These are phyloP conservation scores for Sylvilagus bachmani DNA, from an alignment of 2,113 vertebrate species.

Conservation along the genomic window DNA sequence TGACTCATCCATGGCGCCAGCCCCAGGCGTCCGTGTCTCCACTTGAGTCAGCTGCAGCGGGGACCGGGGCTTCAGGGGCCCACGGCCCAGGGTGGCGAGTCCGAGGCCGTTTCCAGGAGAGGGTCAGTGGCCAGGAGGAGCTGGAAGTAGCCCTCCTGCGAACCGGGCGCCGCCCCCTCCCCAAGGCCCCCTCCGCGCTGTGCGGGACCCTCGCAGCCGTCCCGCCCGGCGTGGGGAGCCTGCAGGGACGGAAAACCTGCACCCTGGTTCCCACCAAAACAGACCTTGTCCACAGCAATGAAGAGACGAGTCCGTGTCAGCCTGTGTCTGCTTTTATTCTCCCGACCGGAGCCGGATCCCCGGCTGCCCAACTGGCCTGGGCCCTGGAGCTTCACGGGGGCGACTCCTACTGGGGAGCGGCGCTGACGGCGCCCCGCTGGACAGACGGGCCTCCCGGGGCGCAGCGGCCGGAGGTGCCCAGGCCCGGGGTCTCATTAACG, in stretches of 20 bases:
- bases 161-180: accelerated
- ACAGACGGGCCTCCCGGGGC: not conserved
- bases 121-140: not conserved
- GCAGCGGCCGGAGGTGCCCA: not conserved
- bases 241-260: constrained; percentile 80
- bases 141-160: not conserved
- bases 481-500: not conserved
- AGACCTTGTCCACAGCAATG: constrained; percentile 66
- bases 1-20: too few species aligned
- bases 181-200: accelerated
- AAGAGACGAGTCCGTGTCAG: constrained; percentile 61
- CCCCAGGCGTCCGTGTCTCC: too few species aligned
- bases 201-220: not conserved
- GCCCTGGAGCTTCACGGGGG: not conserved
- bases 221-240: not conserved
- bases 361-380: constrained; percentile 73
- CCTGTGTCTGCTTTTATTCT: not conserved
- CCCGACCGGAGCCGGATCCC: not conserved
- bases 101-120: not conserved
- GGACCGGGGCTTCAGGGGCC: accelerated
- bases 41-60: accelerated
- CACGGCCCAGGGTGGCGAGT: accelerated
- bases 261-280: constrained; percentile 80
- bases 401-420: not conserved
- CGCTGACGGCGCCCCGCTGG: constrained; percentile 16